These are phyloP conservation scores for Fregata magnificens DNA, from an alignment of 2,113 vertebrate genomes.

Conservation along the genomic window DNA sequence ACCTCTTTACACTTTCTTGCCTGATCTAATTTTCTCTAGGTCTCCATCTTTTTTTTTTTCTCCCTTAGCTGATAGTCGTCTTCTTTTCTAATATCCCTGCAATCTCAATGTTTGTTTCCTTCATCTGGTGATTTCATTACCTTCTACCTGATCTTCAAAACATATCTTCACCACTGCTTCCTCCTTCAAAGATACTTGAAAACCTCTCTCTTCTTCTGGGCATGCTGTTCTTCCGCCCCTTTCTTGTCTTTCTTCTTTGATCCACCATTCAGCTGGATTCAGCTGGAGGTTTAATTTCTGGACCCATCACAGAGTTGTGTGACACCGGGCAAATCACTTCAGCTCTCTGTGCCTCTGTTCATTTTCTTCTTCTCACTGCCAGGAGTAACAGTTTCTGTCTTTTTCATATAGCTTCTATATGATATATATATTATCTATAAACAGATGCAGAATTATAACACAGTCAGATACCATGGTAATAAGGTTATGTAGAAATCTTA, in stretches of 20 bases:
- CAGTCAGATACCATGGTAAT: neutral
- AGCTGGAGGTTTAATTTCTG: neutral
- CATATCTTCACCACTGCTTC: neutral
- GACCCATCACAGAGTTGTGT: rapidly evolving
- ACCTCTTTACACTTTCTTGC: neutral
- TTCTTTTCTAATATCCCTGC: neutral
- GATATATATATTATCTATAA: no score
- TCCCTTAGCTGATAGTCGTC: neutral
- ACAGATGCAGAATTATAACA: neutral
- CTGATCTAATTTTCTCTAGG: neutral
- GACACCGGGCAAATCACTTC: neutral
- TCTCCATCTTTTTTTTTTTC: neutral
- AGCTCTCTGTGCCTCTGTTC: neutral
- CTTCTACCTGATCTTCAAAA: neutral
- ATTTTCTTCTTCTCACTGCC: neutral
- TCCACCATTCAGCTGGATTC: neutral
- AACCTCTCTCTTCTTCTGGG: neutral
- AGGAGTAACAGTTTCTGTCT: neutral
- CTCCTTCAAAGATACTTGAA: neutral
- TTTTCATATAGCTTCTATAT: neutral
- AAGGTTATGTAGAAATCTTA: neutral
- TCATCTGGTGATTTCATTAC: neutral
- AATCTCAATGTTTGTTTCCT: neutral
- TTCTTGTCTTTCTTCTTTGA: neutral
- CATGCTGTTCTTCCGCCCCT: neutral